Evolutionary conservation across 2,113 vertebrate genomes (phyloP), one percentile per base, ranked within the genome.

Genomic region (Tilapia sparmanii): DNA sequence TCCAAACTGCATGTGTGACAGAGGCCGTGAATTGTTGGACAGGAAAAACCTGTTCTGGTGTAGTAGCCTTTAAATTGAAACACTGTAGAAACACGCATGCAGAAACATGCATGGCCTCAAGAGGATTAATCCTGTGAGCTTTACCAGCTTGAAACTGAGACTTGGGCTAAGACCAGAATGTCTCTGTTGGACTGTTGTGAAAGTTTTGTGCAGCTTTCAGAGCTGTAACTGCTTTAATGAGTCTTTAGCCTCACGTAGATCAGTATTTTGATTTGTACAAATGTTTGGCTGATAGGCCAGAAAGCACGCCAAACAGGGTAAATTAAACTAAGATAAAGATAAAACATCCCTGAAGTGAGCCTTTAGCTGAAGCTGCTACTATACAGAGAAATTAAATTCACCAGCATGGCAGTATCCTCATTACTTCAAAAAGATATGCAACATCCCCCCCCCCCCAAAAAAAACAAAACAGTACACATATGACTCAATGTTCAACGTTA

Each of bases 271-370:
- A 78, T 50, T 50, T 50, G 26, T 50, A 50, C 10, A 78, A 50
- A 31, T 31, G 8, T 50, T 47, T 19, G 71, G 71, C 45, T 50
- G 15, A 78, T 31, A 4, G 24, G 16, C 9, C 71, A 78, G 16
- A 31, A 29, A 12, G 3, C 6, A 50, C 50, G 4, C 16, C 6
- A 63, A 63, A 35, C 35, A 63, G 31, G 31, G 59, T 63, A 63
- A 33, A 35, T 7, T 35, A 63, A 33, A 63, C 29, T 11, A 63
- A 63, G 59, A 63, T 63, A 1, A 63, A 33, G 16, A 63, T 11
- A 63, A 63, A 63, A 63, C 31, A 63, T 63, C 59, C 31, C 59
- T 63, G 31, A 35, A 63, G 16, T 63, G 22, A 73, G 22, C 40
- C 40, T 29, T 19, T 29, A 29, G 15, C 40, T 45, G 13, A 73